A percentile compares a stretch with the other conserved stretches of the same genome.
phyloP scores from a whole-genome alignment of 2,113 vertebrate genomes.

The Caranx melampygus region DNA sequence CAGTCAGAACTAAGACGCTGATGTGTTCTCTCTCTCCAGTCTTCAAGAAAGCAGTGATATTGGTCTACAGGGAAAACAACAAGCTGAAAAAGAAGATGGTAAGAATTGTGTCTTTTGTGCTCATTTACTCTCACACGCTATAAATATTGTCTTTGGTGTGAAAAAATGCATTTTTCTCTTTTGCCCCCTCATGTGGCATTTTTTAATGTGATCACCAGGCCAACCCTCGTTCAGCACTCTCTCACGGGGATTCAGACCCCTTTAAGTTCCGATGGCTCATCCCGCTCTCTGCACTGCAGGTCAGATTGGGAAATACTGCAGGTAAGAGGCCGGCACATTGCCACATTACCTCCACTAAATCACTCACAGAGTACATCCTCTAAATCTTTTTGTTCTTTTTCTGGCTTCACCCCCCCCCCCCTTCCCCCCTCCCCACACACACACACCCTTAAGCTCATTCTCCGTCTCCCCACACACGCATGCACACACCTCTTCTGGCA shows the following conservation, averaged over 20 bases:
- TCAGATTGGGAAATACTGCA: conserved; percentile 93
- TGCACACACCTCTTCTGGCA: conserved; percentile 27
- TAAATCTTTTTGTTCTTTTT: conserved; percentile 58
- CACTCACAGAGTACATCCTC: conserved; percentile 57
- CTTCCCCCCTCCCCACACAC: conserved; percentile 18
- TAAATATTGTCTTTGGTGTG: not conserved
- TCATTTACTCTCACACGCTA: conserved; percentile 12
- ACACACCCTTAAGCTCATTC: conserved; percentile 35
- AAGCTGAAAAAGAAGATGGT: conserved; percentile 98
- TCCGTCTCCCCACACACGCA: conserved; percentile 18
- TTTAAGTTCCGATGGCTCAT: conserved; percentile 98
- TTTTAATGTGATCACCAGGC: conserved; percentile 72
- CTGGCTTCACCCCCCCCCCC: conserved; percentile 24
- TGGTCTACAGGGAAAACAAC: conserved; percentile 95
- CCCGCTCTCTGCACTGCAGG: conserved; percentile 94
- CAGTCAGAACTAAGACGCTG: conserved; percentile 62
- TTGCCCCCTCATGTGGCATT: not conserved
- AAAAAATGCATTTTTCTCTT: not conserved
- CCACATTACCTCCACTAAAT: conserved; percentile 44
- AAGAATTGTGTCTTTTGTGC: conserved; percentile 63
- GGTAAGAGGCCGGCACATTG: conserved; percentile 80
- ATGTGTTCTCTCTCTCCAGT: conserved; percentile 83
- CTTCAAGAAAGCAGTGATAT: conserved; percentile 97
- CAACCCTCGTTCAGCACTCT: conserved; percentile 85
- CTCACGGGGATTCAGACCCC: conserved; percentile 90